Evolutionary conservation across 2,113 vertebrate genomes (phyloP).

Genomic region (Cochlearius cochlearius): DNA sequence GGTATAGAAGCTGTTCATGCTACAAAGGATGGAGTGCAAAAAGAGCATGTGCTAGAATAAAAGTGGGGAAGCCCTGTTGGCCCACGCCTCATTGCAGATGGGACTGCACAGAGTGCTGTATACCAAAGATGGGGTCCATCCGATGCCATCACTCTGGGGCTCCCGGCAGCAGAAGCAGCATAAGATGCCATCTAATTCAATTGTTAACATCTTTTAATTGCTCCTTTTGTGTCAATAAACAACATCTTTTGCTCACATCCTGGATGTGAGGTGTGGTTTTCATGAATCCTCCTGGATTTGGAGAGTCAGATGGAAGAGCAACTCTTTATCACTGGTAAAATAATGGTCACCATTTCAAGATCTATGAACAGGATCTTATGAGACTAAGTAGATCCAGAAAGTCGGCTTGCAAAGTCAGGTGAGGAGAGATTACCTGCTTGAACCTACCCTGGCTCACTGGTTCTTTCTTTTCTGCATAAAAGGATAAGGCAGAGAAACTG

Average conservation of each 20-base stretch:
- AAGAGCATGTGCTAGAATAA: background rate
- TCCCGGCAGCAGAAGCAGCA: background rate
- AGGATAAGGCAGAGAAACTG: background rate
- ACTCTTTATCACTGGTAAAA: background rate
- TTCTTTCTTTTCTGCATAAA: background rate
- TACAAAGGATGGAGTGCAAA: background rate
- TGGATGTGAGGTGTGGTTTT: background rate
- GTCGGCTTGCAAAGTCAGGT: background rate
- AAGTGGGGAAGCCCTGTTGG: background rate
- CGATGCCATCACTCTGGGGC: rapidly evolving
- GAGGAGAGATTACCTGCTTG: background rate
- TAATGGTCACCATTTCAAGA: background rate
- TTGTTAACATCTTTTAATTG: background rate
- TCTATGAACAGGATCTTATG: background rate
- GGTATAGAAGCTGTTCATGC: background rate
- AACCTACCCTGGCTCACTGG: background rate
- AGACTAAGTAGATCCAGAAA: background rate
- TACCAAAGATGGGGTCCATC: background rate
- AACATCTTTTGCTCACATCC: background rate
- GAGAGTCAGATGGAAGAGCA: background rate
- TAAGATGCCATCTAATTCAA: background rate
- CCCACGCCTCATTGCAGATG: background rate
- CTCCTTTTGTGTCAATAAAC: background rate
- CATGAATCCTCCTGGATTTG: background rate
- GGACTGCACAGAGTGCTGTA: background rate